These are phyloP conservation scores for Panzeria rudis DNA, from an alignment of 2,888 invertebrate species.

Conservation along the genomic window DNA sequence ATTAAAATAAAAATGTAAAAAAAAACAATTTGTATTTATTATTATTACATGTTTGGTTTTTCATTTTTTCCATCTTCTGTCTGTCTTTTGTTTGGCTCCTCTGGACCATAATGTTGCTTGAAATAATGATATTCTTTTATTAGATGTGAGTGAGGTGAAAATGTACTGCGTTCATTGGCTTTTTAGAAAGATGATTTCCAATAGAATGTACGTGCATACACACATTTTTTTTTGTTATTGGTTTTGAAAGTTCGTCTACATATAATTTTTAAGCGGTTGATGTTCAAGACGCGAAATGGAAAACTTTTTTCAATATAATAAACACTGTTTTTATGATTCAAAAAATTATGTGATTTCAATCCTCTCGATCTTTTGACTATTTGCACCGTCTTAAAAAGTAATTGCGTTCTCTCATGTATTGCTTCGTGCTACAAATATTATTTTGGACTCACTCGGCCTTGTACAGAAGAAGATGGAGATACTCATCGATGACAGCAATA, in stretches of 20 bases:
- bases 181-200: slow-evolving; percentile 39
- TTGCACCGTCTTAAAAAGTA: neutral
- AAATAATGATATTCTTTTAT: slow-evolving; percentile 41
- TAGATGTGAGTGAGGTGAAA: slow-evolving; percentile 17
- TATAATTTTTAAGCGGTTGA: neutral
- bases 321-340: neutral
- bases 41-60: slow-evolving; percentile 60
- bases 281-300: neutral
- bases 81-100: slow-evolving; percentile 11
- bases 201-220: neutral
- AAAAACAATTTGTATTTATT: slow-evolving; percentile 73
- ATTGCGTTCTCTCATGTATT: neutral
- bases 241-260: neutral
- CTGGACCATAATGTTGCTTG: slow-evolving; percentile 20
- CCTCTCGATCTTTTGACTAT: neutral
- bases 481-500: no score
- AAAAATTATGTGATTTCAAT: neutral
- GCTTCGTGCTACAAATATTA: no score
- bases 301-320: neutral
- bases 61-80: slow-evolving; percentile 11
- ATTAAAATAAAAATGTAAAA: slow-evolving; percentile 29
- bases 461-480: no score
- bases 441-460: no score
- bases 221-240: neutral
- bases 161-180: slow-evolving; percentile 71